phyloP scores from a whole-genome alignment of 2,888 invertebrate species.

The Ophioninae sp. region DNA sequence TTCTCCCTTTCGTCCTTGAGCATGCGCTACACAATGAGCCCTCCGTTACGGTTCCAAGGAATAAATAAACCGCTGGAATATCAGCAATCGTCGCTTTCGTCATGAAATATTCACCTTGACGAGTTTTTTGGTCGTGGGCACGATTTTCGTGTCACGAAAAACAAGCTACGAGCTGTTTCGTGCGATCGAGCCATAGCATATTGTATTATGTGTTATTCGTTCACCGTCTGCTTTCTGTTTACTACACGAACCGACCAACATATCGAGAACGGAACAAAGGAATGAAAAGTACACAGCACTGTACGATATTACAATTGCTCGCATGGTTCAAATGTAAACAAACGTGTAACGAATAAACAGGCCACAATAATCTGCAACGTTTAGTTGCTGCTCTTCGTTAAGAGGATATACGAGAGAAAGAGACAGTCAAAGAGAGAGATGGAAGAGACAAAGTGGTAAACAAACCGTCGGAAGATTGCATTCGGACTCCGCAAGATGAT shows the following conservation, averaged over 20 bases:
- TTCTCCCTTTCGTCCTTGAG: conserved; percentile 46
- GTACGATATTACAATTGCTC: conserved; percentile 54
- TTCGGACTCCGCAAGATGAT: conserved; percentile 57
- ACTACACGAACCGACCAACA: conserved; percentile 2
- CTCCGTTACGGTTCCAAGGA: conserved; percentile 13
- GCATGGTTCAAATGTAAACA: conserved; percentile 54
- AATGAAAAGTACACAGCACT: conserved; percentile 46
- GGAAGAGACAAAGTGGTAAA: background rate
- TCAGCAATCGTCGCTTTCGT: background rate
- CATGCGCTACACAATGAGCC: conserved; percentile 20
- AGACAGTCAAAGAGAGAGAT: background rate
- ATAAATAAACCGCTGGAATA: background rate
- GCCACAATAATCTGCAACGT: conserved; percentile 56
- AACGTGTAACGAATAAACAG: conserved; percentile 59
- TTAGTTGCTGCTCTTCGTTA: conserved; percentile 30
- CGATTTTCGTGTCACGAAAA: conserved; percentile 9
- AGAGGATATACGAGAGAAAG: background rate
- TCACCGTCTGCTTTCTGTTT: conserved; percentile 6
- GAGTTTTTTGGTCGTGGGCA: background rate
- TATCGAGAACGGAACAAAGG: conserved; percentile 50
- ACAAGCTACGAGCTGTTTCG: conserved; percentile 6
- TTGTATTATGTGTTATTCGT: conserved; percentile 9
- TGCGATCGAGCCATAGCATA: conserved; percentile 32
- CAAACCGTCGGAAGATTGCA: conserved; percentile 52
- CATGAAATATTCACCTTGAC: background rate